These are phyloP conservation scores for Teleiodes luculella DNA, from an alignment of 2,888 invertebrate genomes.

Conservation along the genomic window DNA sequence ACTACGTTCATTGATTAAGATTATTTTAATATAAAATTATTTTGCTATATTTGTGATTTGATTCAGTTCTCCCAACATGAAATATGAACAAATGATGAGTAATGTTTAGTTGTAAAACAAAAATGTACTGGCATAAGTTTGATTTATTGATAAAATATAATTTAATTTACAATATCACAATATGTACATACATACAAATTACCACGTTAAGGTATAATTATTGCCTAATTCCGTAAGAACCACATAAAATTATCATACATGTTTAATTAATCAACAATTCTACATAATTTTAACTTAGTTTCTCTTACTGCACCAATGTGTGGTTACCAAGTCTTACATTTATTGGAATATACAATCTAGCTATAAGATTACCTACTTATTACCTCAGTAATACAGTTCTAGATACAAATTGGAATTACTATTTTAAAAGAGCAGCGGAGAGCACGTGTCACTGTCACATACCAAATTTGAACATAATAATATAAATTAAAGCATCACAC, in stretches of 20 bases:
- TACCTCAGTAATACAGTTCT: neutral
- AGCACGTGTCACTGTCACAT: no score
- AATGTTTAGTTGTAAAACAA: slow-evolving; percentile 9
- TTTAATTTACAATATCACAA: slow-evolving; percentile 56
- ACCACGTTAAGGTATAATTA: slow-evolving; percentile 32
- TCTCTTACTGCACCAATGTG: slow-evolving; percentile 1
- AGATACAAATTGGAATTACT: neutral
- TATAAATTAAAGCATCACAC: no score
- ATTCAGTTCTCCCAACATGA: no score
- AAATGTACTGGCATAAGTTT: slow-evolving; percentile 22
- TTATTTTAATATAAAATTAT: slow-evolving; percentile 34
- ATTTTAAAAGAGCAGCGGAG: neutral
- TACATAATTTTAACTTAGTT: neutral
- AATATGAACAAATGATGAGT: no score
- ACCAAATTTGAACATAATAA: no score
- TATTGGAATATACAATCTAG: neutral
- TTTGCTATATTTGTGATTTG: no score
- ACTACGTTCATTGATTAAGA: slow-evolving; percentile 16
- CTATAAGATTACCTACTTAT: slow-evolving; percentile 2
- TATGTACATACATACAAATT: slow-evolving; percentile 72
- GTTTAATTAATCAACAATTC: neutral
- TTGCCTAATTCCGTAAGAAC: slow-evolving; percentile 37
- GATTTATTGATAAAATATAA: slow-evolving; percentile 38
- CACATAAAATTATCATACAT: slow-evolving; percentile 40
- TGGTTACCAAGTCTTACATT: neutral